Conservation (phyloP, 2,113 vertebrate genomes). For the Leucosticte australis region DNA sequence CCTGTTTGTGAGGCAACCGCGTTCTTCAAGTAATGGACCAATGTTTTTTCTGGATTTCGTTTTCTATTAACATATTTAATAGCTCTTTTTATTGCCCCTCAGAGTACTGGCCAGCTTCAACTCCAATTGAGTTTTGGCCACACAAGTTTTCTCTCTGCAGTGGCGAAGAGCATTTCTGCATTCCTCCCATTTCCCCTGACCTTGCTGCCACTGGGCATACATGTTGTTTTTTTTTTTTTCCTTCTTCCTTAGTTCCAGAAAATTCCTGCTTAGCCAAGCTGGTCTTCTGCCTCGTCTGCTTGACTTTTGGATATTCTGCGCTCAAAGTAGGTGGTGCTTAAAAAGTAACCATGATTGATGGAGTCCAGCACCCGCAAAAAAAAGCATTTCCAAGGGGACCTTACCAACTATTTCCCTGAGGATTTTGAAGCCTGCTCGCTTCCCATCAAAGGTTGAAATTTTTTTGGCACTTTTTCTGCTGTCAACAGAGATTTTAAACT, state of each 20-base stretch:
- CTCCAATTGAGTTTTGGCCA: not conserved
- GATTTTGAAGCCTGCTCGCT: not conserved
- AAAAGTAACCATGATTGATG: not conserved
- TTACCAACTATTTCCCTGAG: not conserved
- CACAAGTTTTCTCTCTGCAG: not conserved
- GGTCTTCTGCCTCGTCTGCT: not conserved
- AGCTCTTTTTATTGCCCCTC: not conserved
- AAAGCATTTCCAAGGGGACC: not conserved
- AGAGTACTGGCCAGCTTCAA: not conserved
- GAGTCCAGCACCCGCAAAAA: not conserved
- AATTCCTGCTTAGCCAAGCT: not conserved
- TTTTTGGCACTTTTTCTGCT: not conserved
- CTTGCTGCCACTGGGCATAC: not conserved
- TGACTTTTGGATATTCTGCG: not conserved
- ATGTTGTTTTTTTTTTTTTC: not conserved
- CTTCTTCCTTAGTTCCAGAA: not conserved
- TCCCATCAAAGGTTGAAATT: not conserved
- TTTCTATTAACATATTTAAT: not conserved
- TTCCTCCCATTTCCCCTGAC: not conserved
- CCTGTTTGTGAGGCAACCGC: accelerated
- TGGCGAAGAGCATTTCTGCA: not conserved
- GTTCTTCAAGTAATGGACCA: not conserved
- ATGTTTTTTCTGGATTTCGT: not conserved
- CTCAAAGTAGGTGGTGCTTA: not conserved
- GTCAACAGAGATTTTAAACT: not conserved